Evolutionary conservation across 2,113 vertebrate genomes (phyloP), one percentile per base, ranked within the genome.

Genomic region (Rousettus leschenaultii): DNA sequence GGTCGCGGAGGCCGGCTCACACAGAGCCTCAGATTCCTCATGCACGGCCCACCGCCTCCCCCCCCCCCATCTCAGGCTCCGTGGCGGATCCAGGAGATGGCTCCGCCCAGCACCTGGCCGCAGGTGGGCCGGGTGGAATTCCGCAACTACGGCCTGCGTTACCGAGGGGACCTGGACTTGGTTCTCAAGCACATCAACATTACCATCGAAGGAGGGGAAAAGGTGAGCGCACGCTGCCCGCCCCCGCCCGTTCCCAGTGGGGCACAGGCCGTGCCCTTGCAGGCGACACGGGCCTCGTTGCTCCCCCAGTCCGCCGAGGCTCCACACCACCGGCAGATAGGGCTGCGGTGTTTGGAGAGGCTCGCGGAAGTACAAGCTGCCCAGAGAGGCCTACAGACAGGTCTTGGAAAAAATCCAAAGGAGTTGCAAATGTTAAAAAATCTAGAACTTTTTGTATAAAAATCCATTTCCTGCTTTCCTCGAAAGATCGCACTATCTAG

Each of bases 81-180:
- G 15, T 99, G 99, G 99, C 98, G 61, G 4, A 97, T 98, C 10
- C 96, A 98, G n/a, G 84, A 98, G 40, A 97, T 97, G 0, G 94
- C 97, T 28, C 98, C 99, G 0, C 97, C 98, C 0, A 97, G 97
- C 0, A 98, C 66, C 33, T 99, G 99, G 99, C 99, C 99, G 0
- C 97, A 99, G 5, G 96, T 98, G 0, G 99, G 99, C 75, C 98
- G 97, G 73, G 98, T 99, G n/a, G 99, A 99, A 66, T 98, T 99
- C 93, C 97, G 95, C 74, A 95, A 98, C 35, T 99, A 99, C 1
- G 91, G 99, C 30, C 98, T 99, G 82, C 99, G 99, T 28, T 99
- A 99, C 97, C 98, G 99, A 4, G 97, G 99, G 1, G 99, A 99
- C 97, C 98, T 99, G 98, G 99, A 99, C 74, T 96, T 99, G 87